Percentiles rank a stretch among this genome's conserved stretches.
Evolutionary conservation across 2,113 vertebrate species (phyloP).

Genomic region (Dunckerocampus dactyliophorus): DNA sequence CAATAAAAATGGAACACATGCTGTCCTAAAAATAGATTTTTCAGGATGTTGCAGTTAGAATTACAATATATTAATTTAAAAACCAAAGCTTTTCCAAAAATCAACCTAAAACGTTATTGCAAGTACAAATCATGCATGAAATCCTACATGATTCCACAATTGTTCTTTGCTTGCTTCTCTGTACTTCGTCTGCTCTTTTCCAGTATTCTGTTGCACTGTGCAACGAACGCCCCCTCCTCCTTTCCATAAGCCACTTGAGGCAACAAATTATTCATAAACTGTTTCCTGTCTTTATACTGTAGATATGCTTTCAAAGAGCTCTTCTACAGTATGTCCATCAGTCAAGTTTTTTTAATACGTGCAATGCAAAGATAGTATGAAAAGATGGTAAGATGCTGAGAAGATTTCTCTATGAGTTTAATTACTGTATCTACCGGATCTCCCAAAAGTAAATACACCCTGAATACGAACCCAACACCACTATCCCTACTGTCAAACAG

Average conservation of each 20-base stretch:
- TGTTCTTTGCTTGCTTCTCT: not conserved
- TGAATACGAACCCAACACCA: too few relatives aligned
- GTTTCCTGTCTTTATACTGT: constrained; percentile 41
- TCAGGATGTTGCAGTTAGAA: too few relatives aligned
- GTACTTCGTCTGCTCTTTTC: constrained; percentile 13
- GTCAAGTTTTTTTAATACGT: constrained; percentile 42
- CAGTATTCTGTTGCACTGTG: constrained; percentile 12
- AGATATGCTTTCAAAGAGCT: constrained; percentile 52
- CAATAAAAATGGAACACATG: too few relatives aligned
- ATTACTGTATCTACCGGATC: not conserved
- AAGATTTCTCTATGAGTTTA: too few relatives aligned
- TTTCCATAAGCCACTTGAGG: constrained; percentile 15
- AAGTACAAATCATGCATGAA: too few relatives aligned
- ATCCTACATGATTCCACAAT: not conserved
- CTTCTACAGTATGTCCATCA: constrained; percentile 51
- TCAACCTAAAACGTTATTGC: too few relatives aligned
- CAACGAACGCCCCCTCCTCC: not conserved
- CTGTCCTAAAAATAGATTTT: too few relatives aligned
- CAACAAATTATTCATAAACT: constrained; percentile 57
- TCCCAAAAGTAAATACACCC: too few relatives aligned
- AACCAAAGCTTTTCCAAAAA: too few relatives aligned
- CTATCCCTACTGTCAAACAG: too few relatives aligned
- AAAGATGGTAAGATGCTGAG: too few relatives aligned
- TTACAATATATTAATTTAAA: too few relatives aligned
- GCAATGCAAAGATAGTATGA: constrained; percentile 1